Base-by-base conservation (phyloP, 2,113 vertebrate genomes). In the Clarias macrocephalus region DNA sequence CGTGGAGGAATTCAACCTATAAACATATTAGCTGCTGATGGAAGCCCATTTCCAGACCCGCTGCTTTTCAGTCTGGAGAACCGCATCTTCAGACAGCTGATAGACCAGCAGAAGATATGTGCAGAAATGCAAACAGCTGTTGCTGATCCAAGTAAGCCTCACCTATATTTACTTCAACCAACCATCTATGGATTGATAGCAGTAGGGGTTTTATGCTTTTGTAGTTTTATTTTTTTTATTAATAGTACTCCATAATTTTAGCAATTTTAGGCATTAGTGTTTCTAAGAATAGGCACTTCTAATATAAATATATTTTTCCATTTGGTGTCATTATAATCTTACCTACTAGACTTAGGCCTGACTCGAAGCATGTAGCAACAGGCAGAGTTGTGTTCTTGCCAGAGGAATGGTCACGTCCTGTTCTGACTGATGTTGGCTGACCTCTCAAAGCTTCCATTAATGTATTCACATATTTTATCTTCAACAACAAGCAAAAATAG, bases 71-170 rank as follows among this genome's bases (percentile, higher is more conserved):
- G 90, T 86, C 63, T 94, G 84, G 93, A 95, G 13, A 92, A 92
- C 60, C 88, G 89, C 83, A 90, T 93, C 80, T 83, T 89, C 60
- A 90, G 60, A 73, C 91, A 91, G 28, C 86, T 94, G 23, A 54
- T 83, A 18, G 88, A 89, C 33, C 87, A 90, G 82, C 89, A 88
- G 70, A 90, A 90, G 85, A 90, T 70, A 88, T 82, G 84, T 2
- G 89, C 93, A 19, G 92, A 92, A 7, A 80, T 93, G 0, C 88
- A 93, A 54, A 86, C 66, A 52, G 88, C 91, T 77, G 82, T 95
- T 85, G 93, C 93, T 23, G 88, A 93, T 92, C 93, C 95, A 96
- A 96, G 97, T 99, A 95, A 91, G 94, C 68, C 57, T 84, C 15
- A 37, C 12, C 12, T 72, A 87, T 60, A 80, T 85, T 56, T 54